These are phyloP conservation scores for Endomychus coccineus DNA, from an alignment of 2,888 invertebrate species.

Conservation along the genomic window DNA sequence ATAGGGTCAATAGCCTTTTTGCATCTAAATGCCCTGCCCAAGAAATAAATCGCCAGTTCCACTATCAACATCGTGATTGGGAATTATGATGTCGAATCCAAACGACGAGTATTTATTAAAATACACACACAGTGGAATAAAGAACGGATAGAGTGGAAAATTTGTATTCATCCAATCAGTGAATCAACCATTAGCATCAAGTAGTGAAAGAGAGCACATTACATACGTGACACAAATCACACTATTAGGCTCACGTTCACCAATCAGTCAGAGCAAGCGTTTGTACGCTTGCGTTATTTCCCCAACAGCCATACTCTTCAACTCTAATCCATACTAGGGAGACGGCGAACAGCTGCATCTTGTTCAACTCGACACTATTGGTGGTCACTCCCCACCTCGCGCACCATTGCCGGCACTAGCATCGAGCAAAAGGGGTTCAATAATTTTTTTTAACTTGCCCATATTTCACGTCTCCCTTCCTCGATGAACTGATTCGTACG, in stretches of 20 bases:
- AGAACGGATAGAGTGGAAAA: no score
- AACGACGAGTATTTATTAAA: no score
- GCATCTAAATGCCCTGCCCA: no score
- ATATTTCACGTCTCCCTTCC: no score
- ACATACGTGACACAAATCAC: constrained; percentile 18
- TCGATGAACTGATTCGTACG: no score
- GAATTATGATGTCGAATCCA: no score
- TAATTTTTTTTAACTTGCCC: no score
- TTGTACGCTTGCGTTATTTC: constrained; percentile 23
- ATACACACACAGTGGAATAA: no score
- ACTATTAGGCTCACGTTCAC: constrained; percentile 22
- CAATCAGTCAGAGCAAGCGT: constrained; percentile 22
- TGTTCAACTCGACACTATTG: constrained; percentile 24
- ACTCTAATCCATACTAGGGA: constrained; percentile 24
- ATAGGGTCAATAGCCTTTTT: no score
- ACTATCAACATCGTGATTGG: no score
- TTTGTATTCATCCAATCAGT: constrained; percentile 16
- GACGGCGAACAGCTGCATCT: constrained; percentile 21
- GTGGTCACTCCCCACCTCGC: constrained; percentile 24
- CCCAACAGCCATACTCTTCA: constrained; percentile 31
- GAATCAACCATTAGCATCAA: constrained; percentile 28
- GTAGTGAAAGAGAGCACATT: constrained; percentile 20
- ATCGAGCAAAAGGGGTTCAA: no score
- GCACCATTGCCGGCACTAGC: constrained; percentile 23
- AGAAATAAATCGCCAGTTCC: no score